Percentiles rank a stretch among this genome's conserved stretches.
Conservation (phyloP, 2,888 invertebrate species). For the Ischnura elegans region DNA sequence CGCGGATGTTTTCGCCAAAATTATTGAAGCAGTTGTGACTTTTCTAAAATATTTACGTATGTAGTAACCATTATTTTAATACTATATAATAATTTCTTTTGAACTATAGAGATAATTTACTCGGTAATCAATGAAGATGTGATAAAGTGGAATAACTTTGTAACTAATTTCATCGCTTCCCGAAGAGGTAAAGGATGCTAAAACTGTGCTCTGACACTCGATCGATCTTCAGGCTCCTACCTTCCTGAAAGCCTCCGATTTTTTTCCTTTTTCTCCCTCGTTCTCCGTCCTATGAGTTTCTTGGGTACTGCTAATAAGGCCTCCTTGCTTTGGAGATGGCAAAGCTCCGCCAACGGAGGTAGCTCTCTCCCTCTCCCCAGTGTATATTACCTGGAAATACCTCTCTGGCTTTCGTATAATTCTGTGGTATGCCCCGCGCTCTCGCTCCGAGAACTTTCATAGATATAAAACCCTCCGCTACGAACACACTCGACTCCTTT, state of each 20-base stretch:
- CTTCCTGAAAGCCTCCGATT: conserved; percentile 9
- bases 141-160: too few relatives aligned
- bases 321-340: conserved; percentile 20
- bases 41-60: too few relatives aligned
- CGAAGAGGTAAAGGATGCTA: background rate
- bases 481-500: background rate
- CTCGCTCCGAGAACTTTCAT: conserved; percentile 56
- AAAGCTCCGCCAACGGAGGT: background rate
- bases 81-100: too few relatives aligned
- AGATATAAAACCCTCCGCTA: conserved; percentile 21
- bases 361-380: background rate
- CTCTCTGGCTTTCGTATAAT: conserved; percentile 26
- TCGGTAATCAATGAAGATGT: too few relatives aligned
- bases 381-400: conserved; percentile 58
- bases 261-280: background rate
- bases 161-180: too few relatives aligned
- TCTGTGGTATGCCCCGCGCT: conserved; percentile 5
- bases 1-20: too few relatives aligned
- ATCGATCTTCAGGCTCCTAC: background rate
- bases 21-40: too few relatives aligned
- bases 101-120: too few relatives aligned
- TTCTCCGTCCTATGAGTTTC: conserved; percentile 25
- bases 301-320: conserved; percentile 43
- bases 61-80: too few relatives aligned
- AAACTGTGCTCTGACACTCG: background rate